Evolutionary conservation across 2,797 vertebrate species (phyloP).

Genomic region (Crenuchus spilurus): DNA sequence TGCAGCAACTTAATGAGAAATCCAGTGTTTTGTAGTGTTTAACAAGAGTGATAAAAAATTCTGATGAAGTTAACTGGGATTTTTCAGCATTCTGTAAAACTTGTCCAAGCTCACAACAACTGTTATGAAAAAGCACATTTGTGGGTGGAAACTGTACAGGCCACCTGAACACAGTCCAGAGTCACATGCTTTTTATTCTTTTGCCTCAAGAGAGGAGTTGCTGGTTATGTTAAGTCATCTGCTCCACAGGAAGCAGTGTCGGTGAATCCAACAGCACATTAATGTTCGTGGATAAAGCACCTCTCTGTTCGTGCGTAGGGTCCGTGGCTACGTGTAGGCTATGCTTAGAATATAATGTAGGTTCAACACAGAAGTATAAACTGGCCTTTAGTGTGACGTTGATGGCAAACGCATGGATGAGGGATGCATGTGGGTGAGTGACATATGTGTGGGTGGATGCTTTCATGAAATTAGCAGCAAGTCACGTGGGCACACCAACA

Average conservation of each 20-base stretch:
- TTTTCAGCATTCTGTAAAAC: not conserved
- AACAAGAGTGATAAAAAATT: not conserved
- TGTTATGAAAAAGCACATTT: not conserved
- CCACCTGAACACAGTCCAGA: not conserved
- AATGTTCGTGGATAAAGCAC: not conserved
- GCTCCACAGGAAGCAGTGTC: not conserved
- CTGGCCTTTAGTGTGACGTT: no score
- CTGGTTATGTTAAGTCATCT: not conserved
- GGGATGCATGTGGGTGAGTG: no score
- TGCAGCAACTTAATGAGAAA: not conserved
- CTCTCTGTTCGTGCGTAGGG: no score
- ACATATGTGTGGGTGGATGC: no score
- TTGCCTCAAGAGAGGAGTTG: constrained; percentile 17
- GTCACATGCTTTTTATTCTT: constrained; percentile 5
- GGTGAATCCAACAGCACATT: not conserved
- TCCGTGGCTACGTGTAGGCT: no score
- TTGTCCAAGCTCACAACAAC: not conserved
- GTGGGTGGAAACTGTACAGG: not conserved
- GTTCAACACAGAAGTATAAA: no score
- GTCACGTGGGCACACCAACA: no score
- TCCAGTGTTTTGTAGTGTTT: no score
- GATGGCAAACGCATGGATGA: no score
- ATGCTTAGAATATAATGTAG: no score
- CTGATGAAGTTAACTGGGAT: not conserved
- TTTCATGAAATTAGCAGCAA: no score